Percentiles rank a stretch among this genome's conserved stretches.
Conservation (phyloP, 2,113 vertebrate genomes). For the Cettia cetti region DNA sequence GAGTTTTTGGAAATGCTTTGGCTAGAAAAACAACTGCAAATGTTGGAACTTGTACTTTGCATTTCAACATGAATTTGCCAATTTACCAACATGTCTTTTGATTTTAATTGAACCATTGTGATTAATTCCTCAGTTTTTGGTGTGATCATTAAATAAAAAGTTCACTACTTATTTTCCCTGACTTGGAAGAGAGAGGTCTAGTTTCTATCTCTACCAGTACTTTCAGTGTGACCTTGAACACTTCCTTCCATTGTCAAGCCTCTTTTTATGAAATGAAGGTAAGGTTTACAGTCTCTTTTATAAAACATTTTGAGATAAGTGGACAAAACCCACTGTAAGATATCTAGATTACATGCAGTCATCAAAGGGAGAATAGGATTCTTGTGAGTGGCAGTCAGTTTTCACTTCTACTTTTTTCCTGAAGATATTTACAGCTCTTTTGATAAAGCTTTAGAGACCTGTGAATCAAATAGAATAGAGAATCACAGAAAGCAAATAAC, state of each 20-base stretch:
- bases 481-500: neutral
- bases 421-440: neutral
- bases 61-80: neutral
- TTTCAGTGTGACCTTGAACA: neutral
- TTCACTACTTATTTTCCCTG: neutral
- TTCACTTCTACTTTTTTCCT: neutral
- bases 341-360: neutral
- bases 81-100: neutral
- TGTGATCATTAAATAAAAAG: neutral
- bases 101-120: neutral
- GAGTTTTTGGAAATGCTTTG: neutral
- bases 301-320: neutral
- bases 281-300: neutral
- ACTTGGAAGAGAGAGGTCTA: neutral
- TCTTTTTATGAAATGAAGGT: neutral
- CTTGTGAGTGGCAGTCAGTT: neutral
- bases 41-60: neutral
- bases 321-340: neutral
- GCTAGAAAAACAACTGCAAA: neutral
- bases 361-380: neutral
- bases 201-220: neutral
- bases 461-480: neutral
- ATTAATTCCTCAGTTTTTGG: neutral
- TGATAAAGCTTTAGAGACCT: neutral
- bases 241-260: neutral